A percentile compares a stretch with the other conserved stretches of the same genome.
phyloP scores from a whole-genome alignment of 2,113 vertebrate species.

The Cyprinus carpio region DNA sequence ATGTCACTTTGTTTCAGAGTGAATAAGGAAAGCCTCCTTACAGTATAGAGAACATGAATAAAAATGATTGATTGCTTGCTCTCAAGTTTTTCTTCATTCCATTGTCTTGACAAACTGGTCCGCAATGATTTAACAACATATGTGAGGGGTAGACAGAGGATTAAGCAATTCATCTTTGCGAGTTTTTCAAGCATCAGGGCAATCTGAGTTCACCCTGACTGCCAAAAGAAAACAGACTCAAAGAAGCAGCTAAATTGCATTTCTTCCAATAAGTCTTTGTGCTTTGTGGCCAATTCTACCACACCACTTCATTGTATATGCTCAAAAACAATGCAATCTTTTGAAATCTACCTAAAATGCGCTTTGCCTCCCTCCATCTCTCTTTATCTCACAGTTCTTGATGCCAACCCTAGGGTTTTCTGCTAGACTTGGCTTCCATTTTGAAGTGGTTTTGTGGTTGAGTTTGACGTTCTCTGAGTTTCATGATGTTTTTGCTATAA shows the following conservation, averaged over 20 bases:
- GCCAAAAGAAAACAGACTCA: slow-evolving; percentile 57
- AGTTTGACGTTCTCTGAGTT: slow-evolving; percentile 28
- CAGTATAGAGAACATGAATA: slow-evolving; percentile 11
- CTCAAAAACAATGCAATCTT: slow-evolving; percentile 53
- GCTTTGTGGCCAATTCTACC: not conserved
- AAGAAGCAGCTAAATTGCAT: slow-evolving; percentile 50
- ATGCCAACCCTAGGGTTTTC: slow-evolving; percentile 12
- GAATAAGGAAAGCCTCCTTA: slow-evolving; percentile 19
- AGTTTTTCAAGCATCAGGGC: slow-evolving; percentile 51
- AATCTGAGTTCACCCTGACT: slow-evolving; percentile 57
- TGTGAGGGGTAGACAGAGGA: slow-evolving; percentile 40
- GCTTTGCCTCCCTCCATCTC: not conserved
- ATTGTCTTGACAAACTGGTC: slow-evolving; percentile 53
- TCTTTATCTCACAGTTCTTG: slow-evolving; percentile 23
- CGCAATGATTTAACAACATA: slow-evolving; percentile 55
- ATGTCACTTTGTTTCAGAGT: not conserved
- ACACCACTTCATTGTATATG: slow-evolving; percentile 41
- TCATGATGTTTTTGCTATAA: slow-evolving; percentile 40
- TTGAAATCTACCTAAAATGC: slow-evolving; percentile 45
- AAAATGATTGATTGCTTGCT: slow-evolving; percentile 42
- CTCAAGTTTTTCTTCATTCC: slow-evolving; percentile 44
- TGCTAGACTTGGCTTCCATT: slow-evolving; percentile 39
- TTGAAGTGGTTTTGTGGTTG: slow-evolving; percentile 43
- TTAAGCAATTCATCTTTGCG: slow-evolving; percentile 52
- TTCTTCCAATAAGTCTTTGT: slow-evolving; percentile 45